These are phyloP conservation scores for Illadopsis cleaveri DNA, from an alignment of 2,113 vertebrate genomes.

Conservation along the genomic window DNA sequence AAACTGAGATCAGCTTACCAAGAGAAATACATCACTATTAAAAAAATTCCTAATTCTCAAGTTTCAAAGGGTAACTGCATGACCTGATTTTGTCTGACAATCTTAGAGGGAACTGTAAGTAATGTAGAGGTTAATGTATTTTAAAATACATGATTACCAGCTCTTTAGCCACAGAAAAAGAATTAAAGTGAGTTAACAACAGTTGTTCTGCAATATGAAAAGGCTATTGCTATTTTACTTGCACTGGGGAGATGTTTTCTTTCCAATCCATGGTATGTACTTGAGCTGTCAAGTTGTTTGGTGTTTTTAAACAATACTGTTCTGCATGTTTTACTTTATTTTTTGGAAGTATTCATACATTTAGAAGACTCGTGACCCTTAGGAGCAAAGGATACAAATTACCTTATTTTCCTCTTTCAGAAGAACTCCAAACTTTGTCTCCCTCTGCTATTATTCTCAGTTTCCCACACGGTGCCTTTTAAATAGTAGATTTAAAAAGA, in stretches of 20 bases:
- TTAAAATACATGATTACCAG: not conserved
- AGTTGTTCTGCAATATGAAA: not conserved
- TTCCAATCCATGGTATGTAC: not conserved
- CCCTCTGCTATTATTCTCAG: not conserved
- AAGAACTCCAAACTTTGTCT: not conserved
- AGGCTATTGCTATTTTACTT: not conserved
- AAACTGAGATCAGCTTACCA: not conserved
- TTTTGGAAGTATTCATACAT: not conserved
- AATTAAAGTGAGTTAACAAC: not conserved
- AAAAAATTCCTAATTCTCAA: accelerated
- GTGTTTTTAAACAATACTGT: not conserved
- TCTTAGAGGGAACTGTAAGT: not conserved
- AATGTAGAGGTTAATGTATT: not conserved
- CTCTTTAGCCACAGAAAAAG: not conserved
- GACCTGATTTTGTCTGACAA: not conserved
- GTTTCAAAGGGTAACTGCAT: not conserved
- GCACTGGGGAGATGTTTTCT: not conserved
- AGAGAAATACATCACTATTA: not conserved
- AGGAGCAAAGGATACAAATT: not conserved
- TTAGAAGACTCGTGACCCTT: not conserved
- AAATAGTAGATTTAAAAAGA: not conserved
- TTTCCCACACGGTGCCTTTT: not conserved
- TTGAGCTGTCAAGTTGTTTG: not conserved
- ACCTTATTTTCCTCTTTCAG: not conserved
- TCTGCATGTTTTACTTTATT: not conserved